Evolutionary conservation across 2,113 vertebrate species (phyloP), one percentile per base, ranked within the genome.

Genomic region (Phalacrocorax aristotelis): DNA sequence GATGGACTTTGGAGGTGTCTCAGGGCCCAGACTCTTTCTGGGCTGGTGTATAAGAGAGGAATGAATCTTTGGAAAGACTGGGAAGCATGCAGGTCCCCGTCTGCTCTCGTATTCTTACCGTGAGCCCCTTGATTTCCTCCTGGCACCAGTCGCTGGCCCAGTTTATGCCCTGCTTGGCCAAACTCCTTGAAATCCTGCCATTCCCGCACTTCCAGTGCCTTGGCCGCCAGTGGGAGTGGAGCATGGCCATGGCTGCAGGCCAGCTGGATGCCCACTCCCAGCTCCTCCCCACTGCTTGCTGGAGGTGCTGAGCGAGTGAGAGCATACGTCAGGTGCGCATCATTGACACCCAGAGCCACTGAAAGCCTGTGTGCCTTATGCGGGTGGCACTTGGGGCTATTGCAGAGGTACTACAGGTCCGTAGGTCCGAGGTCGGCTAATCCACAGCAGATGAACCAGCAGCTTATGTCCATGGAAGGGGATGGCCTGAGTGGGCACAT

Each of bases 301-400:
- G 79, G 62, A 72, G 70, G 44, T 38, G 82, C 75, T 9, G 5
- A 85, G 54, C 21, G 21, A 74, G 61, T 3, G 34, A 2, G 7
- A 76, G 40, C 44, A 1, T 20, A 34, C 38, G 6, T 55, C 38
- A 44, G 27, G 64, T 1, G 15, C 38, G 7, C 16, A 40, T 7
- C 71, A 25, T 2, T 7, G 61, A 48, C 71, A 72, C 29, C 55
- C 0, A 0, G 30, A 44, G 65, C 60, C 70, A 34, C 18, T 0
- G 0, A 36, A 55, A 42, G 25, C 40, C 48, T 7, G 20, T 4
- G 18, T 22, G 82, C 20, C 7, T 1, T 4, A 1, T 1, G 0
- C 13, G 17, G 15, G 25, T 58, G 65, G 38, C 52, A 36, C 52
- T 52, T 8, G 1, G 29, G 52, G 32, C 34, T 44, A 18, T 4